Evolutionary conservation across 2,797 vertebrate species (phyloP), one percentile per base, ranked within the genome.

Genomic region (Acanthurus lineatus): DNA sequence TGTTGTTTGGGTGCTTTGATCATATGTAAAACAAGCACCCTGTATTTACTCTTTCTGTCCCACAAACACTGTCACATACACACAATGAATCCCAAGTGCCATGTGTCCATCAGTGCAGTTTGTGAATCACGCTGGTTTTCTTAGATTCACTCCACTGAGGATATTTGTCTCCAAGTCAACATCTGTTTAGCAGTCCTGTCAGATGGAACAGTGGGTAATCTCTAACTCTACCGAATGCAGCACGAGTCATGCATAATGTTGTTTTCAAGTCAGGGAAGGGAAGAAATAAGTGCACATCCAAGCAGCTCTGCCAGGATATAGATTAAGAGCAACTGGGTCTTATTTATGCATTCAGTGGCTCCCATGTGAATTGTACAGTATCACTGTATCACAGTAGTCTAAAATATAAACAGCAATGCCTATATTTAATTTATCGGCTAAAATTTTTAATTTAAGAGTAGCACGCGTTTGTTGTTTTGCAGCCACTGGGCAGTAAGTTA

Each of bases 101-200:
- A 91, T 90, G 80, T 88, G 86, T 86, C 87, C 84, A 42, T 92
- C 76, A 72, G 66, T 54, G 68, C 64, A 68, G 67, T 75, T 80
- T 84, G 83, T 71, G 86, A 89, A 91, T 83, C 73, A 84, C 83
- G 73, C 89, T 89, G 78, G 82, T 87, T 78, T 91, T 88, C 79
- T 90, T 90, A 91, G 87, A 86, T 68, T 62, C 59, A 17, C 57
- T 87, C 87, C 57, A 59, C 70, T 40, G 79, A 79, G 86, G 73
- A 88, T 92, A 86, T 87, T 87, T 79, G 87, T 90, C 86, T 90
- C 84, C 75, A 88, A 49, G 86, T 90, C 81, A 89, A 92, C 93
- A 94, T 95, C 92, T 94, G 93, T 87, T 92, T 69, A 85, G 85
- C 91, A 91, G 92, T 81, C 83, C 76, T 73, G 81, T 93, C 91